Evolutionary conservation across 2,888 invertebrate genomes (phyloP).

Genomic region (Psylliodes chrysocephalus): DNA sequence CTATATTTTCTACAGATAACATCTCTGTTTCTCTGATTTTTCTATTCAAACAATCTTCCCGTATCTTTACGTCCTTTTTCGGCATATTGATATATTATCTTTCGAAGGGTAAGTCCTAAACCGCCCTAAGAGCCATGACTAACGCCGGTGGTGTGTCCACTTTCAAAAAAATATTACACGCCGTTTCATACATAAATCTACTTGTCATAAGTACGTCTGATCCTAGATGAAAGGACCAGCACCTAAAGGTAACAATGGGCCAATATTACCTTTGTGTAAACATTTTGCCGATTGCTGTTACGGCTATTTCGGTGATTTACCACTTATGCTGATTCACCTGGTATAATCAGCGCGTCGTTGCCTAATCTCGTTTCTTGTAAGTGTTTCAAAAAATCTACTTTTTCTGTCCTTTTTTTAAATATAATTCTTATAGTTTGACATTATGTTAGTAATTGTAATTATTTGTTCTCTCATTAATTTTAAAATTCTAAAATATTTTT

Average conservation of each 20-base stretch:
- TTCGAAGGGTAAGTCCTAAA: constrained; percentile 24
- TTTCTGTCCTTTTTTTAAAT: too few species aligned
- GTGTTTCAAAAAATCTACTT: too few species aligned
- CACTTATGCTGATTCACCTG: constrained; percentile 59
- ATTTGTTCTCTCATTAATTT: too few species aligned
- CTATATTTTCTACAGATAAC: constrained; percentile 35
- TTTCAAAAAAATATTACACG: constrained; percentile 41
- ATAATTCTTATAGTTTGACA: too few species aligned
- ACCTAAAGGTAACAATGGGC: constrained; percentile 52
- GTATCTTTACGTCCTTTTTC: constrained; percentile 30
- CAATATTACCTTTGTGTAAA: constrained; percentile 62
- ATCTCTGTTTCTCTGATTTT: constrained; percentile 28
- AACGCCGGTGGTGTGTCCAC: constrained; percentile 38
- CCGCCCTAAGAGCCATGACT: constrained; percentile 34
- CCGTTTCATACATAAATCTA: constrained; percentile 61
- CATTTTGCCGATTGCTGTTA: constrained; percentile 62
- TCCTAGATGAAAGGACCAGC: constrained; percentile 58
- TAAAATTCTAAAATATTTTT: too few species aligned
- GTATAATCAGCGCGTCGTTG: constrained; percentile 36
- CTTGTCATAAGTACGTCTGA: constrained; percentile 62
- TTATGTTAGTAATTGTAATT: too few species aligned
- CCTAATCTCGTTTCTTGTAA: too few species aligned
- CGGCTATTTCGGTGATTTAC: constrained; percentile 56
- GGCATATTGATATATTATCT: constrained; percentile 36
- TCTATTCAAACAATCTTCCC: constrained; percentile 28